Percentiles rank a stretch among this genome's conserved stretches.
phyloP scores from a whole-genome alignment of 2,888 invertebrate species.

The Drosophila mulleri region DNA sequence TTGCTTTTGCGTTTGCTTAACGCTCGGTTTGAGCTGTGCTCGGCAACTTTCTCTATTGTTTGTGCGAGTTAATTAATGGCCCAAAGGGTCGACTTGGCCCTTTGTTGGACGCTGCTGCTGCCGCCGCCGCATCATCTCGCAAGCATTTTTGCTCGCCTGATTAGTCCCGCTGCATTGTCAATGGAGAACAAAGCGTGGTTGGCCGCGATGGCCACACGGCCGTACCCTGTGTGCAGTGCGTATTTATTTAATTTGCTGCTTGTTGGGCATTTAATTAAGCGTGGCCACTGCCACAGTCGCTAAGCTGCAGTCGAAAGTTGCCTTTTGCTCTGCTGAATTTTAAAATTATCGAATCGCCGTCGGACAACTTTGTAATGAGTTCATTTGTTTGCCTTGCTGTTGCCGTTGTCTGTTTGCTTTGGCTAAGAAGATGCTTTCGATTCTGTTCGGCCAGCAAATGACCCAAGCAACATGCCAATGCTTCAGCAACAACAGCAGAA shows the following conservation, averaged over 20 bases:
- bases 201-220: neutral
- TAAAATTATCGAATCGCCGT: slow-evolving; percentile 68
- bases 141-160: slow-evolving; percentile 67
- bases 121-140: slow-evolving; percentile 23
- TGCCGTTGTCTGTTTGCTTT: slow-evolving; percentile 12
- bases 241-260: slow-evolving; percentile 66
- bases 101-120: slow-evolving; percentile 34
- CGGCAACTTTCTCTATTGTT: slow-evolving; percentile 60
- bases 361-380: slow-evolving; percentile 72
- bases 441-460: slow-evolving; percentile 40
- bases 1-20: slow-evolving; percentile 22
- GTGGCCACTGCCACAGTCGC: slow-evolving; percentile 35
- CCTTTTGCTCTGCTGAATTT: slow-evolving; percentile 54
- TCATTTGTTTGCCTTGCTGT: slow-evolving; percentile 37
- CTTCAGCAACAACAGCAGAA: slow-evolving; percentile 18
- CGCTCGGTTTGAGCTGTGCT: slow-evolving; percentile 29
- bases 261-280: slow-evolving; percentile 75
- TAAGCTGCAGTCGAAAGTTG: slow-evolving; percentile 65
- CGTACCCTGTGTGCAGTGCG: slow-evolving; percentile 31
- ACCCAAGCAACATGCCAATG: slow-evolving; percentile 35
- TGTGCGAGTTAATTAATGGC: slow-evolving; percentile 69
- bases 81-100: slow-evolving; percentile 54
- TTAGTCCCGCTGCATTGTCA: slow-evolving; percentile 74
- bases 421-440: slow-evolving; percentile 44
- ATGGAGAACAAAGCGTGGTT: slow-evolving; percentile 54